Percentiles rank a stretch among this genome's conserved stretches.
Evolutionary conservation across 2,797 vertebrate species (phyloP).

Genomic region (Margarornis squamiger): DNA sequence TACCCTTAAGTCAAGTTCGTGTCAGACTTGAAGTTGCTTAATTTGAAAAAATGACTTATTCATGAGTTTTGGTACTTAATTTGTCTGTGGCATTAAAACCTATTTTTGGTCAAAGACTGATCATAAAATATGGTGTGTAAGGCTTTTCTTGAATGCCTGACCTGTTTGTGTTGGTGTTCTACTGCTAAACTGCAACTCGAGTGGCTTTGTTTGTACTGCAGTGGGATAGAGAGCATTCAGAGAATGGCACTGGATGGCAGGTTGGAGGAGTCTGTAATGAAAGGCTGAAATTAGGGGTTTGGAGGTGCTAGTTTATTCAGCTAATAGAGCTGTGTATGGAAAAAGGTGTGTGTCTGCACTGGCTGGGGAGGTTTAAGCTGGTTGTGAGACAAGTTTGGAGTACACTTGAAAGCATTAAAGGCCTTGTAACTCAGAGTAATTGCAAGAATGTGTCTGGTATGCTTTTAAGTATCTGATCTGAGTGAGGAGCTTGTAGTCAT

Average conservation of each 20-base stretch:
- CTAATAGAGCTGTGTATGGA: rapidly evolving
- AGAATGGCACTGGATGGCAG: neutral
- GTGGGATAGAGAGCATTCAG: neutral
- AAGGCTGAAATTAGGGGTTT: neutral
- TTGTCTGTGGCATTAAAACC: neutral
- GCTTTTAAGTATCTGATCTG: neutral
- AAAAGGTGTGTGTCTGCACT: neutral
- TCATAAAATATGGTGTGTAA: neutral
- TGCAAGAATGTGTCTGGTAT: neutral
- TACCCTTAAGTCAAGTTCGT: neutral
- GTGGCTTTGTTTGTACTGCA: neutral
- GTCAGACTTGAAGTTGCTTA: neutral
- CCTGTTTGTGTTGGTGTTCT: neutral
- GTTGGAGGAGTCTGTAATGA: neutral
- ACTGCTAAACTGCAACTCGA: neutral
- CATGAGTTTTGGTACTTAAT: neutral
- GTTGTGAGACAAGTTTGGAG: neutral
- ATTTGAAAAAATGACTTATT: neutral
- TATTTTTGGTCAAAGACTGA: neutral
- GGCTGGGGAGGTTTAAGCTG: neutral
- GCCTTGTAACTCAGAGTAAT: neutral
- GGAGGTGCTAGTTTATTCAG: neutral
- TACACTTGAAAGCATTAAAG: neutral
- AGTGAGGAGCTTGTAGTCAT: neutral
- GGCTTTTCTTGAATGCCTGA: neutral